Conservation (phyloP, 1,140 invertebrate species). For the Pygmarrhopalites habei region DNA sequence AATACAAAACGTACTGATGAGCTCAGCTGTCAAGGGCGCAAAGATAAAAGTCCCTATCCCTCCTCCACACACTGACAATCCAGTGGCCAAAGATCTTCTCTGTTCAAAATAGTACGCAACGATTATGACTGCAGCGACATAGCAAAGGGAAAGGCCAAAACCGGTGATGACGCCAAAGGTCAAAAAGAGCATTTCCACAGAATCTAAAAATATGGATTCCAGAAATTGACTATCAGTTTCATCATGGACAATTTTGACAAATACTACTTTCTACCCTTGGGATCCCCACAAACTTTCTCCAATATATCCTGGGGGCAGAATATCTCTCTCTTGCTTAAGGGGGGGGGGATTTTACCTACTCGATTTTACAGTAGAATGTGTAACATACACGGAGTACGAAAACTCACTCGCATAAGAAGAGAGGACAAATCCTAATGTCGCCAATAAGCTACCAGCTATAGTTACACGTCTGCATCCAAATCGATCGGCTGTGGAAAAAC, state of each 20-base stretch:
- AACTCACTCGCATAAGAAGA: constrained; percentile 56
- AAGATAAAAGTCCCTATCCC: constrained; percentile 86
- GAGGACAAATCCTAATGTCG: constrained; percentile 70
- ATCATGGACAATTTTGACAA: no score
- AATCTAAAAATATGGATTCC: no score
- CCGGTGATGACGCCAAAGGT: constrained; percentile 80
- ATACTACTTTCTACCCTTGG: no score
- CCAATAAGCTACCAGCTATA: constrained; percentile 69
- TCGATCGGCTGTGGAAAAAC: constrained; percentile 75
- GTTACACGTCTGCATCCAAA: constrained; percentile 74
- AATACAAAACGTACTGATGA: constrained; percentile 48
- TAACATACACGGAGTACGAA: no score
- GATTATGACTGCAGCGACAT: constrained; percentile 79
- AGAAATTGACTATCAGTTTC: no score
- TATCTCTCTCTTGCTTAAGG: no score
- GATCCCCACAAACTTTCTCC: no score
- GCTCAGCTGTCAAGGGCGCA: constrained; percentile 70
- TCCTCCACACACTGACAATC: constrained; percentile 83
- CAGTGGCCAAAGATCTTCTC: constrained; percentile 81
- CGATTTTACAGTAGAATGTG: no score
- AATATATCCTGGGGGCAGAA: no score
- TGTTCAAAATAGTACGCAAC: constrained; percentile 96
- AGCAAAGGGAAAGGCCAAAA: constrained; percentile 74
- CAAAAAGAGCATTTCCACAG: constrained; percentile 69
- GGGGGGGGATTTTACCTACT: no score